phyloP scores from a whole-genome alignment of 2,797 vertebrate species.

The Galagoides demidoff region DNA sequence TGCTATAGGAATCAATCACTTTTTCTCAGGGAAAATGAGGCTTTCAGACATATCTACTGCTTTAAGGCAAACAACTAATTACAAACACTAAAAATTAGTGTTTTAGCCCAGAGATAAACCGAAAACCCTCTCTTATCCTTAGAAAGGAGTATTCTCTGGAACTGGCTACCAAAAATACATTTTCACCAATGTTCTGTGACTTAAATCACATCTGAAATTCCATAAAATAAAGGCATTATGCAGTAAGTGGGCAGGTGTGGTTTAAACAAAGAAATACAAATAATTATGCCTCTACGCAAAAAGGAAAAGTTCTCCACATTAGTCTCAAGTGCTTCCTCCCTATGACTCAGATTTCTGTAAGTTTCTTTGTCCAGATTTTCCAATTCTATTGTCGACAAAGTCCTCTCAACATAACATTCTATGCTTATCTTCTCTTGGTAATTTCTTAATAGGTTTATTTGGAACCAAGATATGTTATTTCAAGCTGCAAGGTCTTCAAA shows the following conservation, averaged over 20 bases:
- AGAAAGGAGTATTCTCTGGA: slow-evolving; percentile 33
- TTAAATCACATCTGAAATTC: slow-evolving; percentile 20
- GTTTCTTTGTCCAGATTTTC: slow-evolving; percentile 59
- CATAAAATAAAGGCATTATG: background rate
- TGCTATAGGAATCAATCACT: background rate
- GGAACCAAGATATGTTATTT: slow-evolving; percentile 65
- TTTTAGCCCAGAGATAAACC: slow-evolving; percentile 20
- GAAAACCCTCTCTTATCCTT: slow-evolving; percentile 14
- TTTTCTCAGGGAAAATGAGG: slow-evolving; percentile 9
- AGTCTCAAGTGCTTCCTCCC: slow-evolving; percentile 1
- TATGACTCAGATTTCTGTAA: slow-evolving; percentile 16
- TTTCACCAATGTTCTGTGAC: background rate
- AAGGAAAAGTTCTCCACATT: slow-evolving; percentile 12
- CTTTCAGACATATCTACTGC: background rate
- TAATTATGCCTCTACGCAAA: background rate
- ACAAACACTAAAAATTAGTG: background rate
- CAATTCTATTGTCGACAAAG: slow-evolving; percentile 30
- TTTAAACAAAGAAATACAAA: slow-evolving; percentile 54
- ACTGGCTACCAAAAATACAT: slow-evolving; percentile 26
- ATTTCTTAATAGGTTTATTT: slow-evolving; percentile 70
- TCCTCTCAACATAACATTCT: slow-evolving; percentile 13
- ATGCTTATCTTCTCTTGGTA: slow-evolving; percentile 29
- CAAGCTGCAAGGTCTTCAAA: slow-evolving; percentile 59
- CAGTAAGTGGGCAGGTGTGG: background rate
- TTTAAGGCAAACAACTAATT: background rate